Percentiles rank a stretch among this genome's conserved stretches.
These are phyloP conservation scores for Ophion ventricosus DNA, from an alignment of 2,888 invertebrate species.

Conservation along the genomic window DNA sequence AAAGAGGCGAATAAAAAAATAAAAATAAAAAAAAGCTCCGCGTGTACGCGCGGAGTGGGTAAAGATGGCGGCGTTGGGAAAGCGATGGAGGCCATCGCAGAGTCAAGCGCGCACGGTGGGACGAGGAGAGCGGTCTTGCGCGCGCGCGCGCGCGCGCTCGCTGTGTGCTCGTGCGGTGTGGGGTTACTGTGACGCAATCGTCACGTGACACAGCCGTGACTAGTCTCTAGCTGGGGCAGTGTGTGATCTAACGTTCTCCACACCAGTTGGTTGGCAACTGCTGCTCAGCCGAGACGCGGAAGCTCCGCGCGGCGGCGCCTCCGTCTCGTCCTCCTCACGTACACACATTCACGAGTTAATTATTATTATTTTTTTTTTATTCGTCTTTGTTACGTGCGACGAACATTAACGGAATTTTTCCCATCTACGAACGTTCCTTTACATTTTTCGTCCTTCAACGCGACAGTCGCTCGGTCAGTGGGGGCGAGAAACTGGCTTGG, in stretches of 20 bases:
- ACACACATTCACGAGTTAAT: slow-evolving; percentile 34
- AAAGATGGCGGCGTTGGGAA: slow-evolving; percentile 68
- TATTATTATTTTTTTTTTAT: slow-evolving; percentile 9
- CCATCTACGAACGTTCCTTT: background rate
- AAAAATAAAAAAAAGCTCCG: slow-evolving; percentile 22
- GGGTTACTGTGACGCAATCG: slow-evolving; percentile 82
- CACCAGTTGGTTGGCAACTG: slow-evolving; percentile 75
- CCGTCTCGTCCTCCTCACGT: slow-evolving; percentile 6
- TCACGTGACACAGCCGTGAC: slow-evolving; percentile 82
- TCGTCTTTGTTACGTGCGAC: slow-evolving; percentile 12
- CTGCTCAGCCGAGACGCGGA: slow-evolving; percentile 59
- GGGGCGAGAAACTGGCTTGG: slow-evolving; percentile 89
- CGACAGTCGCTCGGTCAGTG: slow-evolving; percentile 82
- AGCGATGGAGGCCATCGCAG: slow-evolving; percentile 60
- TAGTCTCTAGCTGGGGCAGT: slow-evolving; percentile 78
- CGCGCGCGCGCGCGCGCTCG: slow-evolving; percentile 38
- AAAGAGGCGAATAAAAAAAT: slow-evolving; percentile 15
- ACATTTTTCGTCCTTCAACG: background rate
- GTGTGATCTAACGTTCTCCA: slow-evolving; percentile 82
- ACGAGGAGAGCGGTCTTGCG: slow-evolving; percentile 31
- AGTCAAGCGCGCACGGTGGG: slow-evolving; percentile 13
- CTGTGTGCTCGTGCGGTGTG: slow-evolving; percentile 72
- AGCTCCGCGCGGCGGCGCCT: slow-evolving; percentile 47
- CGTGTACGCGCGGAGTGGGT: slow-evolving; percentile 65
- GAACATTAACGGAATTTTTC: slow-evolving; percentile 3